Base-by-base conservation (phyloP, 2,797 vertebrate genomes). In the Danio tinwini region DNA sequence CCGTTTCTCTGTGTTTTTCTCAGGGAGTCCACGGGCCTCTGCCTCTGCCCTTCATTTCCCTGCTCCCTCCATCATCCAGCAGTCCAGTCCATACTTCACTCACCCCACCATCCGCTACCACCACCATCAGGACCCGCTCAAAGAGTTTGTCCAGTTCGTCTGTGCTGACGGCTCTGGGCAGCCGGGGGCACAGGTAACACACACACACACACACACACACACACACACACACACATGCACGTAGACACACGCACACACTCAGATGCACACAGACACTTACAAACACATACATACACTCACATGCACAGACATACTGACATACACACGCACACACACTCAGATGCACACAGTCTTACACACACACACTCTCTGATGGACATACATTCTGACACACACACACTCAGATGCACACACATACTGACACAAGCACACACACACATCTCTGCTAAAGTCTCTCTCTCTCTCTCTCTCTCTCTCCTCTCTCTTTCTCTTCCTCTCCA, bases 71-170 rank as follows among this genome's bases (percentile, higher is more conserved):
- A 97, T 98, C 92, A 97, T 98, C 90, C 97, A 98, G 94, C 97
- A 98, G 92, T 96, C 96, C 88, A 96, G 96, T 91, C 96, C 97
- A 7, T 98, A 98, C 91, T 98, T 98, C 92, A 95, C 96, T 80
- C 96, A 97, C 92, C 96, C 97, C 78, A 97, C 97, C 93, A 98
- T 98, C 93, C 97, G 97, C 88, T 98, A 98, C 93, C 96, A 98
- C 91, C 97, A 98, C 92, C 96, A 97, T 82, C 96, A 98, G 94
- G 97, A 98, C 92, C 96, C 97, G 7, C 96, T 98, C 90, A 98
- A 98, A 94, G 97, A 98, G 92, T 98, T 98, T 81, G 97, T 98
- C 89, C 97, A 98, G 94, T 97, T 98, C 81, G 96, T 98, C 92
- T 98, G 97, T 92, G 95, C 97, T 29, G 97, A 98, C 19, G 94